Conservation (phyloP, 2,113 vertebrate genomes). For the Equus przewalskii region DNA sequence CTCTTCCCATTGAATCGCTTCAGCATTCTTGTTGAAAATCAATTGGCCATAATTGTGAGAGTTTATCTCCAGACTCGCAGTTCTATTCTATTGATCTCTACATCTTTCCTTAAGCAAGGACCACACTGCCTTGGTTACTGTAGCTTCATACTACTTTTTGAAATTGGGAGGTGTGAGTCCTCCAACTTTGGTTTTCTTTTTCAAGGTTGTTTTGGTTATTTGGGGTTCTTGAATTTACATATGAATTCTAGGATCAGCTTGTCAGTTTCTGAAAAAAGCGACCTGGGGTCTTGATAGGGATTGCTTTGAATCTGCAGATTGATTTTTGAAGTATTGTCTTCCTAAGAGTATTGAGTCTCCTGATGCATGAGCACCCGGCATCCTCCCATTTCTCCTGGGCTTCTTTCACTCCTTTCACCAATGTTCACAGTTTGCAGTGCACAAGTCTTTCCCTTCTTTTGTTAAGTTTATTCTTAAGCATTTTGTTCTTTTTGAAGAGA, state of each 20-base stretch:
- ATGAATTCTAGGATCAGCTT: neutral
- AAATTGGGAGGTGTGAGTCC: no score
- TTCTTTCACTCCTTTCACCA: neutral
- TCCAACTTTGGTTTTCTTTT: neutral
- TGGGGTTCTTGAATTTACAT: neutral
- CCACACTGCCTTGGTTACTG: no score
- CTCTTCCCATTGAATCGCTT: no score
- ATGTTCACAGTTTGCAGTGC: neutral
- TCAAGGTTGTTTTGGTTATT: neutral
- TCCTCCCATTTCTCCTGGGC: neutral
- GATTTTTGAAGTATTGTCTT: neutral
- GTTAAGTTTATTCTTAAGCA: no score
- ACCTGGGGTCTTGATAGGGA: neutral
- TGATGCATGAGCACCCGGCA: fast-evolving
- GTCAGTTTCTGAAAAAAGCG: neutral
- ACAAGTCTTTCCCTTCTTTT: neutral
- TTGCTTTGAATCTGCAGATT: neutral
- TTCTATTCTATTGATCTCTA: no score
- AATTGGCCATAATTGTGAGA: no score
- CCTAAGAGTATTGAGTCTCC: neutral
- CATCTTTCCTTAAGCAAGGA: no score
- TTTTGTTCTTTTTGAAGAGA: no score
- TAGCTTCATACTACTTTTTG: no score
- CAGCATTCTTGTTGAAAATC: no score
- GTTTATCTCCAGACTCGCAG: no score